Percentiles rank a stretch among this genome's conserved stretches.
Conservation (phyloP, 1,140 invertebrate species). For the Pogonomyrmex californicus region DNA sequence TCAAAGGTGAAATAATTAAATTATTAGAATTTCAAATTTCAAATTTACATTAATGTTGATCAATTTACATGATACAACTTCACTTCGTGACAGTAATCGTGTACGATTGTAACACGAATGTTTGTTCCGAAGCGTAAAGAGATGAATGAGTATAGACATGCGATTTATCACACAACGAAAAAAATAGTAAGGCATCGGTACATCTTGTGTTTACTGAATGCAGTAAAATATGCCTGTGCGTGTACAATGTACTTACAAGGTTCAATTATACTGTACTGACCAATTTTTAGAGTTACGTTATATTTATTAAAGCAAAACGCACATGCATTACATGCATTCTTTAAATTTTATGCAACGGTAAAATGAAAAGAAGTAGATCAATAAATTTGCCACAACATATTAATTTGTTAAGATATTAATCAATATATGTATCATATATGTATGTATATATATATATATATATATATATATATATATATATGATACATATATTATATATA, state of each 20-base stretch:
- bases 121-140: conserved; percentile 30
- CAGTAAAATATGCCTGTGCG: conserved; percentile 33
- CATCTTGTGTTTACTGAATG: conserved; percentile 54
- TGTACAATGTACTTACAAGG: not conserved
- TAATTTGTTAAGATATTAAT: conserved; percentile 21
- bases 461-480: too few species aligned
- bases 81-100: conserved; percentile 18
- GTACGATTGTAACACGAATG: conserved; percentile 1
- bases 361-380: not conserved
- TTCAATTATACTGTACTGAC: conserved; percentile 40
- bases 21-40: not conserved
- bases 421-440: not conserved
- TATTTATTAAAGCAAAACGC: conserved; percentile 14
- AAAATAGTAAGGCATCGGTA: conserved; percentile 59
- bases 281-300: conserved; percentile 41
- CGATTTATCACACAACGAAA: conserved; percentile 38
- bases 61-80: not conserved
- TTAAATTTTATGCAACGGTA: not conserved
- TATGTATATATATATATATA: not conserved
- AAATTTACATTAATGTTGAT: conserved; percentile 1
- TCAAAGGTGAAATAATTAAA: not conserved
- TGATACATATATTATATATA: too few species aligned
- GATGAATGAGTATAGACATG: not conserved
- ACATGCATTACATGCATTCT: not conserved
- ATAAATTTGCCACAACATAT: not conserved